Conservation (phyloP, 2,797 vertebrate genomes). For the Sylvilagus floridanus region DNA sequence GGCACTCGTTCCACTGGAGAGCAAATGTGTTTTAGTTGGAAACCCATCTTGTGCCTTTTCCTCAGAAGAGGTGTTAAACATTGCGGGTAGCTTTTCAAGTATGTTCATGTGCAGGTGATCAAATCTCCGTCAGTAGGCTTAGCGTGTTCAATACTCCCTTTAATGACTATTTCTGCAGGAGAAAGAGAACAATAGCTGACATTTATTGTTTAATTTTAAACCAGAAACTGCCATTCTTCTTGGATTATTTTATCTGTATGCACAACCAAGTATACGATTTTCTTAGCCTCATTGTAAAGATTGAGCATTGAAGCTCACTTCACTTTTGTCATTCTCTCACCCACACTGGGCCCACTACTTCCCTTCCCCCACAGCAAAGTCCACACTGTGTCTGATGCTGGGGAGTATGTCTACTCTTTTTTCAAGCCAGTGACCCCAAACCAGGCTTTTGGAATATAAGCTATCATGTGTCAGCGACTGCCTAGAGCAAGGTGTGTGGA, state of each 20-base stretch:
- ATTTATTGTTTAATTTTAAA: neutral
- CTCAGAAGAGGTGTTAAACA: slow-evolving; percentile 4
- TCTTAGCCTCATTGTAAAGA: neutral
- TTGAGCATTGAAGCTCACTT: neutral
- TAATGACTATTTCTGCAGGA: neutral
- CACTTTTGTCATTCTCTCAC: neutral
- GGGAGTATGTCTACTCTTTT: neutral
- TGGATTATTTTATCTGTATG: neutral
- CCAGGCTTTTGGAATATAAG: neutral
- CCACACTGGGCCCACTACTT: neutral
- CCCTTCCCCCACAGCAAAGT: neutral
- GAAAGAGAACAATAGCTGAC: neutral
- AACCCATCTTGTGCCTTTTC: neutral
- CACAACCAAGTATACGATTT: neutral
- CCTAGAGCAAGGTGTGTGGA: neutral
- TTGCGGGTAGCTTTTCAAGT: slow-evolving; percentile 15
- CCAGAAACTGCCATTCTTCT: neutral
- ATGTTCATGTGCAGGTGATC: neutral
- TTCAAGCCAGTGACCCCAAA: neutral
- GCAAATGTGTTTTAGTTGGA: neutral
- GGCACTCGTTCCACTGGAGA: neutral
- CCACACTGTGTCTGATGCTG: neutral
- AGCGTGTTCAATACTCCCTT: neutral
- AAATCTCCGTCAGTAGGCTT: neutral
- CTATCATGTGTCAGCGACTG: neutral